Base-by-base conservation (phyloP, 2,888 invertebrate genomes). In the Ceriagrion tenellum region DNA sequence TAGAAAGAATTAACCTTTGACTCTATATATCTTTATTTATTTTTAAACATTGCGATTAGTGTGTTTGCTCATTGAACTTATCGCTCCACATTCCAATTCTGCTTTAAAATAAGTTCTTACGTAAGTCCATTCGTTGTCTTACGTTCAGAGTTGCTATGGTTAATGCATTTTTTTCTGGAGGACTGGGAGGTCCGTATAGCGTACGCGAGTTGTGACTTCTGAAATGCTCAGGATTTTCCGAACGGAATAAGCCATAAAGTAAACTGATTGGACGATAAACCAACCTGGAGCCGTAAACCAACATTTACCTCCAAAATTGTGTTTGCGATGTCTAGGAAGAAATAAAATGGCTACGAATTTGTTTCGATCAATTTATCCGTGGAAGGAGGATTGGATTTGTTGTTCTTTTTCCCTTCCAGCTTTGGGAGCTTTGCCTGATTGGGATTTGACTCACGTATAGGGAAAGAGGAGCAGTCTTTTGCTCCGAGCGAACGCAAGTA, bases 361-460 rank as follows among this genome's bases (percentile, higher is more conserved):
- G 35, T 18, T 81, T 13, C 35, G 16, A 81, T 81, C 81, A 81
- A 81, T 81, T 81, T 13, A 13, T 35, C 3, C 18, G 35, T 23
- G 69, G 69, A 69, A n/a, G 69, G n/a, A n/a, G 69, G n/a, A n/a
- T 69, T 23, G 26, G 69, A 69, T 26, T 69, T 81, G 35, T 35
- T 81, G 6, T 35, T 18, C 81, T 81, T 26, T 35, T n/a, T n/a
- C n/a, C 16, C 35, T 8, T 20, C 35, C 35, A 3, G 81, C 18
- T 26, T 26, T 23, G 23, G 69, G n/a, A 23, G 23, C 69, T 16
- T 59, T 16, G 81, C 35, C 81, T 81, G 81, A 81, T 81, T 81
- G 81, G 81, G 30, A 81, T 81, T 81, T 16, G 81, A 35, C 81
- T 81, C 81, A 81, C 81, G 81, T 81, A 81, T 35, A 81, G 30